Percentiles rank a stretch among this genome's conserved stretches.
Conservation (phyloP, 1,140 invertebrate genomes). For the Aphaenogaster ashmeadi region DNA sequence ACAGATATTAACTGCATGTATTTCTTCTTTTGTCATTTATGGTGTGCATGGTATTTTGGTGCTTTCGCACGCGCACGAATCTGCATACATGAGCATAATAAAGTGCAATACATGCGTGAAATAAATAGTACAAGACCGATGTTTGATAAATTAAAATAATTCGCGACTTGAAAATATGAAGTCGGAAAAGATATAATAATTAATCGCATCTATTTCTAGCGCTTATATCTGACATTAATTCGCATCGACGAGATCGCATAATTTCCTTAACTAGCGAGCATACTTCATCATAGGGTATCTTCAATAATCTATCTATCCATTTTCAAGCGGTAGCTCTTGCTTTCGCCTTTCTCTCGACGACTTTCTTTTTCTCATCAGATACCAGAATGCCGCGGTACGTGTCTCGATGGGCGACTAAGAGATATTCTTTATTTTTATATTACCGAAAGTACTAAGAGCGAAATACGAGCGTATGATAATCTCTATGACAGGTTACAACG, state of each 20-base stretch:
- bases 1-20: conserved; percentile 14
- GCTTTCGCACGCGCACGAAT: conserved; percentile 60
- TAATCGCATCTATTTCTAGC: conserved; percentile 12
- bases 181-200: conserved; percentile 36
- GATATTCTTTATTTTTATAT: conserved; percentile 36
- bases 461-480: conserved; percentile 28
- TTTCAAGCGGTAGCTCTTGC: conserved; percentile 9
- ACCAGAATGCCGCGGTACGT: conserved; percentile 6
- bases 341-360: conserved; percentile 5
- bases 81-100: conserved; percentile 30
- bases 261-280: conserved; percentile 8
- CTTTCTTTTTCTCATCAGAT: conserved; percentile 19
- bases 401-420: conserved; percentile 30
- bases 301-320: conserved; percentile 23
- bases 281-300: conserved; percentile 11
- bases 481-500: neutral
- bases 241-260: conserved; percentile 1
- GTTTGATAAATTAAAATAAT: conserved; percentile 48
- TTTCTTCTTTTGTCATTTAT: conserved; percentile 53
- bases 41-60: conserved; percentile 78
- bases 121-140: conserved; percentile 62
- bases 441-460: conserved; percentile 8
- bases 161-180: conserved; percentile 5
- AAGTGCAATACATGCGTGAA: conserved; percentile 23
- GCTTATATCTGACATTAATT: conserved; percentile 12